Evolutionary conservation across 1,140 invertebrate genomes (phyloP), one percentile per base, ranked within the genome.

Genomic region (Bradynema listronoti): DNA sequence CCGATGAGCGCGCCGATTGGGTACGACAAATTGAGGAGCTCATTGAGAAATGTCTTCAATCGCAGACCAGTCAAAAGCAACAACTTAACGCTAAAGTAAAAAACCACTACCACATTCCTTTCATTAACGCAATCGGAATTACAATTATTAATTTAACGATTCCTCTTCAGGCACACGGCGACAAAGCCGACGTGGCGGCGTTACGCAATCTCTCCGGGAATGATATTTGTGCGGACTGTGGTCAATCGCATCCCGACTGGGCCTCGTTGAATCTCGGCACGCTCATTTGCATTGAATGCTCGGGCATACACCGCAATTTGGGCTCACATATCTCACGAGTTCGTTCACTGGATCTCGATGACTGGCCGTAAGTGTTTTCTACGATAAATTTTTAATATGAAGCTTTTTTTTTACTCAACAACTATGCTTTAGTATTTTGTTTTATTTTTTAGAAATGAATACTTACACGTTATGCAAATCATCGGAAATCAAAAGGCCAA

Each of bases 241-340:
- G 87, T 74, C 82, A 86, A 60, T 90, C 78, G 91, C 89, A 90
- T 85, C 93, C 94, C 1, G 89, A 92, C 78, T 98, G 94, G 94
- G 90, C 93, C 32, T 93, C 90, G 79, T 81, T 97, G 46, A 98
- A 97, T 82, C 82, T 96, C 34, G 94, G 94, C 54, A 87, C 91
- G 41, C 80, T 96, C 53, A 88, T 98, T 81, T 98, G 93, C 80
- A 97, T 98, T 61, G 91, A 96, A 80, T 98, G 94, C 80, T 95
- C 91, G 3, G 94, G 94, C 14, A 87, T 97, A 61, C 94, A 98
- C 79, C 83, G 94, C 60, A 95, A 97, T 80, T 83, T 98, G 33
- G 94, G 94, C 42, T 91, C 91, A 24, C 93, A 97, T 79, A 88
- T 97, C 78, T 93, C 90, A 0, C 85, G 89, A 80, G 91, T 97